Evolutionary conservation across 92 coral and sea anemone genomes (phyloP).

Genomic region (Zoanthus gigantus): DNA sequence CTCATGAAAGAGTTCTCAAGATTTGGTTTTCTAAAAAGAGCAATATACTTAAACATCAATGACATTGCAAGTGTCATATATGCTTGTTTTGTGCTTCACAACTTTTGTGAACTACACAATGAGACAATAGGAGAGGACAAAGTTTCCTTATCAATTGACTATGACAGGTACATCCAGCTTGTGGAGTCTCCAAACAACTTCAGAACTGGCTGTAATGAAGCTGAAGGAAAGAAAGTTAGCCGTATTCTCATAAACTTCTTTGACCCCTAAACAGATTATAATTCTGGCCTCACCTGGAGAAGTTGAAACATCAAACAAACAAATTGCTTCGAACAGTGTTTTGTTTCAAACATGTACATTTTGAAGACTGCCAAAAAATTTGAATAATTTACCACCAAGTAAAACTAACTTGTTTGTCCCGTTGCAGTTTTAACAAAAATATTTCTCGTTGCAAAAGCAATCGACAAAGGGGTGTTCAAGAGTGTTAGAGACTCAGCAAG

Average conservation of each 20-base stretch:
- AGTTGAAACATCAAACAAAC: conserved; percentile 22
- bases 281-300: background rate
- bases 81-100: conserved; percentile 49
- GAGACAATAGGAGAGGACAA: conserved; percentile 31
- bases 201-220: conserved; percentile 67
- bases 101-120: conserved; percentile 41
- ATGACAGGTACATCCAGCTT: conserved; percentile 46
- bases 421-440: conserved; percentile 6
- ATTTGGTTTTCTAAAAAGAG: background rate
- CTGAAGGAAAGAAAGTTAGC: conserved; percentile 68
- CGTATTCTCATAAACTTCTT: conserved; percentile 59
- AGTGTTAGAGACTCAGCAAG: no score
- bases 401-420: no score
- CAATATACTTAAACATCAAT: conserved; percentile 47
- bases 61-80: conserved; percentile 22
- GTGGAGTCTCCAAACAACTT: conserved; percentile 49
- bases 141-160: conserved; percentile 33
- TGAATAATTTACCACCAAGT: no score
- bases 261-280: conserved; percentile 48
- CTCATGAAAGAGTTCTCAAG: conserved; percentile 47
- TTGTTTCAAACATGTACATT: conserved; percentile 11
- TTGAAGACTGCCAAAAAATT: background rate
- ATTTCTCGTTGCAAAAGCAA: no score
- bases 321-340: conserved; percentile 6
- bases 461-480: no score